Evolutionary conservation across 2,888 invertebrate genomes (phyloP).

Genomic region (Caenorhabditis sulstoni): DNA sequence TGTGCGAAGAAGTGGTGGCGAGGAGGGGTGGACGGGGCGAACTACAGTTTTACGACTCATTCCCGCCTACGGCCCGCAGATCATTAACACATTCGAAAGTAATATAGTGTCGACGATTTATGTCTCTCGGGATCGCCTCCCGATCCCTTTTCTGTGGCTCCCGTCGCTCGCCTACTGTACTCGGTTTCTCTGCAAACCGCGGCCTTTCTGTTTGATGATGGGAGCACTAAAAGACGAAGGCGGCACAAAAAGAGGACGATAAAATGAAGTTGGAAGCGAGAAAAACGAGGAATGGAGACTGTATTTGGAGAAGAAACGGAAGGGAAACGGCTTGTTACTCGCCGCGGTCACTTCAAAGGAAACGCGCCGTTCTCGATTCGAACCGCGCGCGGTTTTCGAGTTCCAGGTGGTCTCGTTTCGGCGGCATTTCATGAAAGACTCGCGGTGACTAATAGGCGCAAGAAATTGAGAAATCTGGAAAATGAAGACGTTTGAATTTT

Average conservation of each 20-base stretch:
- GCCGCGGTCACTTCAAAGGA: conserved; percentile 5
- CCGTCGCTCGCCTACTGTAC: too few relatives aligned
- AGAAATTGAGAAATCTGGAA: not conserved
- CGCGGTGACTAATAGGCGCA: conserved; percentile 36
- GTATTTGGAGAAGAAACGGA: not conserved
- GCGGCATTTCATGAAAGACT: conserved; percentile 24
- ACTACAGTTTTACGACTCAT: conserved; percentile 21
- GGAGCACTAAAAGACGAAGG: conserved; percentile 13
- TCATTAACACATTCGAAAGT: conserved; percentile 39
- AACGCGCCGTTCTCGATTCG: conserved; percentile 15
- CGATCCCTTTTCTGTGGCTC: conserved; percentile 5
- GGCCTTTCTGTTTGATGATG: conserved; percentile 10
- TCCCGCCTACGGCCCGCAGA: conserved; percentile 2
- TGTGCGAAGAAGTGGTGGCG: not conserved
- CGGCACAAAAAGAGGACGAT: conserved; percentile 21
- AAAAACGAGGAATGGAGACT: conserved; percentile 3
- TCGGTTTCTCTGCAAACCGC: not conserved
- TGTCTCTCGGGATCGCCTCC: not conserved
- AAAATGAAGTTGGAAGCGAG: conserved; percentile 8
- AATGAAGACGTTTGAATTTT: conserved; percentile 7
- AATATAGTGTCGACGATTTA: too few relatives aligned
- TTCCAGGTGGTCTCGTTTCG: conserved; percentile 36
- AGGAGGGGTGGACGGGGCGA: not conserved
- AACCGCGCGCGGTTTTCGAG: conserved; percentile 6
- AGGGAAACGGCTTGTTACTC: not conserved